These are phyloP conservation scores for Dryobates pubescens DNA, from an alignment of 2,797 vertebrate species.

Conservation along the genomic window DNA sequence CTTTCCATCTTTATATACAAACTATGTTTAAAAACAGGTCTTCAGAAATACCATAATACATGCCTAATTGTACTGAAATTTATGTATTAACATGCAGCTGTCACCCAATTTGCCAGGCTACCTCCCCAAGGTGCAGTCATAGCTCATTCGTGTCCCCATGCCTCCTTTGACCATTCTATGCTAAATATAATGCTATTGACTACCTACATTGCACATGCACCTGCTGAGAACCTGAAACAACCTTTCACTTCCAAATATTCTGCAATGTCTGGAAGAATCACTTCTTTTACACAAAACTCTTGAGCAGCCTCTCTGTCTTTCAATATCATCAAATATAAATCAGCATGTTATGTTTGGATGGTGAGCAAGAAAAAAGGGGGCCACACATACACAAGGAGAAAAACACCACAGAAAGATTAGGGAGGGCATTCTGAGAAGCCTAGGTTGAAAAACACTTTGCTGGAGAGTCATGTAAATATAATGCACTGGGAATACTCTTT, in stretches of 20 bases:
- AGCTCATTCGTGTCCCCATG: accelerated
- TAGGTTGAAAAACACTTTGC: neutral
- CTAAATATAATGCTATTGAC: neutral
- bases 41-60: neutral
- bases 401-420: neutral
- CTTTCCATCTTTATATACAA: neutral
- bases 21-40: neutral
- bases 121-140: neutral
- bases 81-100: neutral
- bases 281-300: neutral
- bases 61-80: neutral
- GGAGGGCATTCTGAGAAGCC: neutral
- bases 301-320: neutral
- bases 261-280: neutral
- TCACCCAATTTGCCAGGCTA: neutral
- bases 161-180: neutral
- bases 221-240: neutral
- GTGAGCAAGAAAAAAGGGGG: neutral
- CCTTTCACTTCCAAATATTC: neutral
- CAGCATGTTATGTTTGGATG: neutral
- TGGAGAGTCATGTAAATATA: neutral
- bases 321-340: neutral
- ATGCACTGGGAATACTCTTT: neutral
- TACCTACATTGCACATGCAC: neutral
- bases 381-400: neutral